Evolutionary conservation across 2,113 vertebrate genomes (phyloP).

Genomic region (Ictidomys tridecemlineatus): DNA sequence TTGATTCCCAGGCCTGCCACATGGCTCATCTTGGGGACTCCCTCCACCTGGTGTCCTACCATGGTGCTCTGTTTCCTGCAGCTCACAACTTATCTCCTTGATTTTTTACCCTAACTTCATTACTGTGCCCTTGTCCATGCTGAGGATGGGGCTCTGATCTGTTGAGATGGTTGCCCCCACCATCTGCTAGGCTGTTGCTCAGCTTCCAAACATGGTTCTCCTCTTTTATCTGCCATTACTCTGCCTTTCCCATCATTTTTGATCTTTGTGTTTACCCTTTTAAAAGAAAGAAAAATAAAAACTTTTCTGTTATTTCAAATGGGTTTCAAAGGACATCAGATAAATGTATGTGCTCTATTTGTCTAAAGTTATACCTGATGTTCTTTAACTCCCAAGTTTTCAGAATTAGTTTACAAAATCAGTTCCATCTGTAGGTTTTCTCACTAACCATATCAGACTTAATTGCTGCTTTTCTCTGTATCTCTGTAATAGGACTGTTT

Average conservation of each 20-base stretch:
- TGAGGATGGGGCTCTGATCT: background rate
- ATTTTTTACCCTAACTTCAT: background rate
- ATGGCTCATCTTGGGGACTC: background rate
- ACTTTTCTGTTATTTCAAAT: background rate
- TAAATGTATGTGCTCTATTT: background rate
- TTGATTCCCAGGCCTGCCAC: rapidly evolving
- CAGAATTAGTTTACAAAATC: background rate
- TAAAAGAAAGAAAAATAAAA: background rate
- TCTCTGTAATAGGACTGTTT: background rate
- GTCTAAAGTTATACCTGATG: background rate
- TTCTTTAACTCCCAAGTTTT: background rate
- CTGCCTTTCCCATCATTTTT: background rate
- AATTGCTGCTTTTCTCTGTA: background rate
- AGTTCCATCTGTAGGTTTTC: background rate
- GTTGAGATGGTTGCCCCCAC: too few relatives aligned
- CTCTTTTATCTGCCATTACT: background rate
- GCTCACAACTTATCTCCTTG: background rate
- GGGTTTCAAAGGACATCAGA: background rate
- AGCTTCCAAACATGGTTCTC: background rate
- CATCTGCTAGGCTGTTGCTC: background rate
- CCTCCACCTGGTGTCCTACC: background rate
- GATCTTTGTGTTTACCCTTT: background rate
- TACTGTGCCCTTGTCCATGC: background rate
- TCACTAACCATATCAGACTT: background rate
- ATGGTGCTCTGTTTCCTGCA: background rate